Evolutionary conservation across 2,797 vertebrate genomes (phyloP), one percentile per base, ranked within the genome.

Genomic region (Halcyon badia): DNA sequence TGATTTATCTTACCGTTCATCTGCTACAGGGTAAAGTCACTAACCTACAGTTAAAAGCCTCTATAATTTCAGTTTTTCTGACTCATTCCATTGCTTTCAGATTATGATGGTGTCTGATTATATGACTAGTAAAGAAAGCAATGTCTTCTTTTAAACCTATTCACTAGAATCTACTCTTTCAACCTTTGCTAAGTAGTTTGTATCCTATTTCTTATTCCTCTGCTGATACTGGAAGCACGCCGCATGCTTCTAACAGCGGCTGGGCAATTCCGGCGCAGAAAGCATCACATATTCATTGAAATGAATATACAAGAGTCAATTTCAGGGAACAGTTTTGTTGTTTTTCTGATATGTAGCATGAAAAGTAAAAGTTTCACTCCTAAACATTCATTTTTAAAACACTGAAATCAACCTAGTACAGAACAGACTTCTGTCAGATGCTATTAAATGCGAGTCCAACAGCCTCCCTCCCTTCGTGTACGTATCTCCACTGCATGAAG

Each of bases 401-500:
- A 75, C n/a, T 22, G 66, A 57, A 69, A 61, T 89, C 48, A 95
- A 70, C 42, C 18, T 28, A 61, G 52, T 18, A 73, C 68, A 65
- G 31, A 33, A 48, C 1, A 90, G 68, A 62, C 46, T 94, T 94
- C 65, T 60, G 22, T 14, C 68, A 78, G 30, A 51, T 87, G 46
- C 70, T 69, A 21, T 35, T 37, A 85, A 39, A 56, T 87, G 94
- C 77, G 44, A 39, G 62, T 92, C 93, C 72, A 68, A 82, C 35
- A 81, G 41, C 28, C 71, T 97, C 93, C 89, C 80, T 85, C 92
- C 39, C 21, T 57, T 68, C 56, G 31, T 16, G 72, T 58, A 84
- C 72, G 16, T 78, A 76, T 92, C 85, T 87, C 72, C 44, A 65
- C 51, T 94, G 62, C 89, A 95, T 33, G 5, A 96, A 94, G 77